Evolutionary conservation across 1,140 invertebrate species (phyloP), one percentile per base, ranked within the genome.

Genomic region (Psix sp.): DNA sequence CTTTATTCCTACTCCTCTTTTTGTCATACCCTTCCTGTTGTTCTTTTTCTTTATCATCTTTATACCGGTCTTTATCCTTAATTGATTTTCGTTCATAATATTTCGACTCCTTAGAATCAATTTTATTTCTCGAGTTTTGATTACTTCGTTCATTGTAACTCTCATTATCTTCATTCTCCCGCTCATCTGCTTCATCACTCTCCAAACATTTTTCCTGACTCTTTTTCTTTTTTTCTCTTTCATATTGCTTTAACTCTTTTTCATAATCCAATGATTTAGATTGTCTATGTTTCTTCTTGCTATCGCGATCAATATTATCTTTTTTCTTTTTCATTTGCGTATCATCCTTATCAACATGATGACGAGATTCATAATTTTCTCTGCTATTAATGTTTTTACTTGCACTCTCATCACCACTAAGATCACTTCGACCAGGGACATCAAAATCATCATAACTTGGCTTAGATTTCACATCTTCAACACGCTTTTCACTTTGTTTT

Each of bases 401-500:
- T n/a, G 24, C 33, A 13, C 5, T 11, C 4, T 42, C 39, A 3
- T 42, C 17, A 2, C 10, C 10, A 21, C 17, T 42, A 10, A 42
- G 11, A 10, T 42, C 43, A 14, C 31, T 15, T 7, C 43, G 18
- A 14, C 43, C 43, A n/a, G 24, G 43, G 14, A 46, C 43, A n/a
- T 46, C 43, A n/a, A 46, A 46, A 16, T 46, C 33, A 13, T 35
- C 33, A 14, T 35, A 35, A 11, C 13, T 35, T 13, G 33, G 11
- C 11, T 13, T 6, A 3, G 11, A 6, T 11, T 35, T 35, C 11
- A 2, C 33, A 3, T 10, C n/a, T 13, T 24, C n/a, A n/a, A n/a
- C n/a, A n/a, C 26, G 26, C 2, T 7, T 10, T 29, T 29, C 26
- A 2, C 26, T 2, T 29, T 7, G 26, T 29, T 29, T 29, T 7